phyloP scores from a whole-genome alignment of 2,113 vertebrate species.

The Pholis gunnellus region DNA sequence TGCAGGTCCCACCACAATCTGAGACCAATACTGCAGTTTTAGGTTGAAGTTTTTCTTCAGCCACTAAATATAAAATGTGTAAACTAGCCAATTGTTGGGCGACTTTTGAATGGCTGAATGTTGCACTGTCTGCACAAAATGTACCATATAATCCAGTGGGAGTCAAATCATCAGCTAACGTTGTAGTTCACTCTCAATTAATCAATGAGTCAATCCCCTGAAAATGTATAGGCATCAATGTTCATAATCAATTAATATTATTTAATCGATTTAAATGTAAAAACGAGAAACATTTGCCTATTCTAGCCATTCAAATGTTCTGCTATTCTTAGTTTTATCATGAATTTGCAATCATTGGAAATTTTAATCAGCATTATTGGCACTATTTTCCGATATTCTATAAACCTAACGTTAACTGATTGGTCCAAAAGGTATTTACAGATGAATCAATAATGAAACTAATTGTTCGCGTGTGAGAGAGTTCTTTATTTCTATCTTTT shows the following conservation, averaged over 20 bases:
- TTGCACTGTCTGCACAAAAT: not conserved
- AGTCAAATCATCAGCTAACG: not conserved
- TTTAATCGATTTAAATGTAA: not conserved
- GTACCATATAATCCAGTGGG: not conserved
- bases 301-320: not conserved
- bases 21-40: constrained; percentile 1
- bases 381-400: not conserved
- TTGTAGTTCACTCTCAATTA: not conserved
- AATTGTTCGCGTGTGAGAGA: not conserved
- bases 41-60: not conserved
- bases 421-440: not conserved
- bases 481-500: not conserved
- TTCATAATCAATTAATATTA: not conserved
- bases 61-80: not conserved
- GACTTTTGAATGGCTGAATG: not conserved
- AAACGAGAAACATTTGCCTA: not conserved
- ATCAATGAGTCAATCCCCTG: not conserved
- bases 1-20: constrained; percentile 3
- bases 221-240: not conserved
- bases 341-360: not conserved
- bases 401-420: not conserved
- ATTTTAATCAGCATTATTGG: not conserved
- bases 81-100: not conserved
- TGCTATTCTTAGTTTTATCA: not conserved
- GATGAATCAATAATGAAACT: not conserved